Percentiles rank a stretch among this genome's conserved stretches.
phyloP scores from a whole-genome alignment of 2,888 invertebrate genomes.

The Lydus trimaculatus region DNA sequence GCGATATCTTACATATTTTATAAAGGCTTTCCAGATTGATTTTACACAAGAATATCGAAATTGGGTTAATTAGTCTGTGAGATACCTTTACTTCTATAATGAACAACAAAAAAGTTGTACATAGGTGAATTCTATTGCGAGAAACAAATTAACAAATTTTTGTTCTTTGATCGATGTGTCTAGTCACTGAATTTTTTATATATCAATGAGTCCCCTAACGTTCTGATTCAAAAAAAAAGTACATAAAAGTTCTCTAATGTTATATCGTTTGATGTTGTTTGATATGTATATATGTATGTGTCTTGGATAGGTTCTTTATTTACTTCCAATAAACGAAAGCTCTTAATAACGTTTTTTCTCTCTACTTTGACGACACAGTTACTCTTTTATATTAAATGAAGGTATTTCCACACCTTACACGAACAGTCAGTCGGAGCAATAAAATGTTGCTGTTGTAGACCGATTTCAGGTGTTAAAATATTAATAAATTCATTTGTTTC shows the following conservation, averaged over 20 bases:
- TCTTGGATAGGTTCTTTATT: not conserved
- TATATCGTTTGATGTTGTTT: slow-evolving; percentile 1
- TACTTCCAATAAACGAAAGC: not conserved
- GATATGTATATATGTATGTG: not conserved
- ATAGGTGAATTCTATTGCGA: not conserved
- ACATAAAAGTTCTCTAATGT: not conserved
- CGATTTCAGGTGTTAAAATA: not conserved
- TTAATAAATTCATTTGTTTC: not conserved
- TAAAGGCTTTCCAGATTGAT: not conserved
- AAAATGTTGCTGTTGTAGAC: not conserved
- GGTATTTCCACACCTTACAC: not conserved
- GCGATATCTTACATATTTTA: not conserved
- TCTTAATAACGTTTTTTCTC: too few relatives aligned
- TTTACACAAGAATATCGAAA: not conserved
- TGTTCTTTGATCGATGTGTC: too few relatives aligned
- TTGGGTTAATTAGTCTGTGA: not conserved
- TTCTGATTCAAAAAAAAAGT: too few relatives aligned
- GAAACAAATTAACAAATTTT: too few relatives aligned
- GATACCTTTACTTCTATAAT: not conserved
- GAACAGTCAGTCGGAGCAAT: not conserved
- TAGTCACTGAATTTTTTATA: too few relatives aligned
- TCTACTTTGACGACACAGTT: not conserved
- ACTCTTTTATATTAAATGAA: not conserved
- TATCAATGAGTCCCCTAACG: too few relatives aligned
- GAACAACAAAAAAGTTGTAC: not conserved